Base-by-base conservation (phyloP, 2,888 invertebrate genomes). In the Cerastis rubricosa region DNA sequence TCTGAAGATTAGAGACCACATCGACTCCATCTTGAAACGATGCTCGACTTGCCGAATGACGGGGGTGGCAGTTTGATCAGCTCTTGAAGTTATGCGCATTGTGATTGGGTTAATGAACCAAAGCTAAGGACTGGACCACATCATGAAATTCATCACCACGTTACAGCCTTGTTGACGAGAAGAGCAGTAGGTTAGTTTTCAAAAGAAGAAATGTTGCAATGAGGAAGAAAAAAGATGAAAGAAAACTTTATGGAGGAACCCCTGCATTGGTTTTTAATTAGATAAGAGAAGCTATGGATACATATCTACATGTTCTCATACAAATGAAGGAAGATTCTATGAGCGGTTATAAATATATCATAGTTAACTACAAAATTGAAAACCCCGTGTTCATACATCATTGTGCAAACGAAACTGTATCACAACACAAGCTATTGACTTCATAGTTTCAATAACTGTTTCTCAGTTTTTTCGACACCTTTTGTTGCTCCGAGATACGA, bases 1-100 rank as follows among this genome's bases (percentile, higher is more conserved):
- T 86, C 85, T 79, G 85, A 80, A 89, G 83, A 86, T 85, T 89
- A 86, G 81, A 86, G 84, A 81, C 76, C 80, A 85, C 89, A 85
- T 90, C 81, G 87, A 83, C 84, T 85, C 79, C 81, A 89, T 89
- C 88, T 88, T 71, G 59, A 76, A 76, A 74, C 59, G 73, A 78
- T 79, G 77, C 76, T 86, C 67, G 74, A 76, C 72, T 79, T 74
- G 76, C 74, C 57, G 70, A 78, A 66, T 78, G 84, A 74, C 61
- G 59, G 35, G 47, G 64, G 79, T 45, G 59, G 51, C 12, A 54
- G 74, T 71, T 65, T 47, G 73, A 74, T 69, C 70, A 83, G 68
- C 54, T 78, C 43, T 51, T 57, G 40, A 51, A 74, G 43, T 68
- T 77, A 65, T 57, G 57, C 74, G 49, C 40, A 35, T 47, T 59